Evolutionary conservation across 2,888 invertebrate species (phyloP), one percentile per base, ranked within the genome.

Genomic region (Dendrolimus houi): DNA sequence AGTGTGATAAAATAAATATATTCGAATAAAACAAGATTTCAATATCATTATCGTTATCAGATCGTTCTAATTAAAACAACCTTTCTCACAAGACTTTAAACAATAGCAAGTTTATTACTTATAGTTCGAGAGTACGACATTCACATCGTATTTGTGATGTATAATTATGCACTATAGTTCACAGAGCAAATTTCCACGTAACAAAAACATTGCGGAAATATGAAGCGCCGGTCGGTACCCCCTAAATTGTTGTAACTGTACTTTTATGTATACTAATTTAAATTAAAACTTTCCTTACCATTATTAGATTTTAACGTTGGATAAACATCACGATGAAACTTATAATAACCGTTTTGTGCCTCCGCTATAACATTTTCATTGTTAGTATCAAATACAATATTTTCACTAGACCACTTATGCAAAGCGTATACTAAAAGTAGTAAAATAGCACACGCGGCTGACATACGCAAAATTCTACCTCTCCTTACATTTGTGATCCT

Each of bases 341-440:
- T 84, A 65, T 74, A 86, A 57, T 71, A 71, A 41, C 71, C 71
- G n/a, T 71, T 64, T 60, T 77, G 66, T 55, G 73, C 55, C 52
- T 79, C 76, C 52, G 73, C 52, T 58, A 66, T 62, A 66, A 66
- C 72, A 54, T 68, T 68, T 9, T 67, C 62, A 64, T 72, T 71
- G 55, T 52, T 63, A 29, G 0, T 29, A 47, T 47, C 47, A 47
- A 47, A 9, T 56, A 60, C 65, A 58, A 72, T 83, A 66, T 92
- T 89, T 54, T 91, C 88, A 67, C 81, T 87, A 53, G 92, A 91
- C 91, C 93, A 94, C 63, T 90, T 92, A 64, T 92, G 90, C 60
- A 95, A 78, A 66, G 94, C 87, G 78, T 94, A 94, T 57, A 95
- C 75, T 58, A 95, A 74, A 65, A 93, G 80, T 67, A 94, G 64